Evolutionary conservation across 2,797 vertebrate species (phyloP), one percentile per base, ranked within the genome.

Genomic region (Pseudomugil gertrudae): DNA sequence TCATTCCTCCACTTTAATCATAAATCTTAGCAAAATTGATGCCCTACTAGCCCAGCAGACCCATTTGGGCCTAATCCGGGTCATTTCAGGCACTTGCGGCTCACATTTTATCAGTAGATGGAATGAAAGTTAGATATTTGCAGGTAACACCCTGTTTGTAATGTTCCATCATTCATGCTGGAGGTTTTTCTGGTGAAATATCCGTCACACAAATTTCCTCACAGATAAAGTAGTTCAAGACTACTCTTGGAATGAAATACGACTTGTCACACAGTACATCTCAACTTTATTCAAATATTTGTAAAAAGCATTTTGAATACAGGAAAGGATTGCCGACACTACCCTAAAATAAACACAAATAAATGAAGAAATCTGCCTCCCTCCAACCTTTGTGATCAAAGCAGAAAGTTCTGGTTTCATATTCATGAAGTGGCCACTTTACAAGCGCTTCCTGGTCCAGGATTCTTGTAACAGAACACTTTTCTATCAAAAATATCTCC

Each of bases 241-340:
- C 58, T 36, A 2, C 70, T 38, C 32, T 57, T 33, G 32, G 32
- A 72, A 47, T 88, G 92, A 83, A 80, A 85, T 80, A 9, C 71
- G 52, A 50, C n/a, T 75, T 84, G 84, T 86, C 87, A 57, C 87
- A 89, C 86, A 89, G 72, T 78, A 91, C 87, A 90, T 89, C 75
- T 80, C 80, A 55, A 87, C 55, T 61, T 80, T 61, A 67, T 84
- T 87, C 63, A 88, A 82, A 84, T 87, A 70, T 72, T 72, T 88
- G 85, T 84, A 89, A 89, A 93, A 90, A 76, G 32, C 1, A 48
- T 17, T 72, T 65, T 77, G 70, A 73, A 71, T 81, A 87, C 82
- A 85, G 78, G 78, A 3, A 86, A 55, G 24, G 17, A 69, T 74
- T 70, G 38, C 69, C 69, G 54, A 76, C 76, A 71, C 66, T 26